These are phyloP conservation scores for Lamprotornis superbus DNA, from an alignment of 2,113 vertebrate genomes.

Conservation along the genomic window DNA sequence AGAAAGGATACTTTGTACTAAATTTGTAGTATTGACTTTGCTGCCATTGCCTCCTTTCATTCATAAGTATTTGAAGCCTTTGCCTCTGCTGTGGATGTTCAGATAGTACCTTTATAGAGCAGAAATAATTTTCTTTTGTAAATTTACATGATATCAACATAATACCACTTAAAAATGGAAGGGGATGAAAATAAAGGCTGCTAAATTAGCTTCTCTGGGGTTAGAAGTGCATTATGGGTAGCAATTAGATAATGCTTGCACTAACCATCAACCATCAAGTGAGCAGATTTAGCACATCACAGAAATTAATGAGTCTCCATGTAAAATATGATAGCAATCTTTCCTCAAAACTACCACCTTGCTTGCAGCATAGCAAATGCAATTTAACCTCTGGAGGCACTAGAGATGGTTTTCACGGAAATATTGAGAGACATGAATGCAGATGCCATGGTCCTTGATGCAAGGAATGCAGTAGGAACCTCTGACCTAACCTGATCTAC, in stretches of 20 bases:
- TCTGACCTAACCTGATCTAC: not conserved
- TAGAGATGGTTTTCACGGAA: not conserved
- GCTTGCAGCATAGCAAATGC: not conserved
- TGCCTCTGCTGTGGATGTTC: not conserved
- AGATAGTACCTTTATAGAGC: not conserved
- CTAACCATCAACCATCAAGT: not conserved
- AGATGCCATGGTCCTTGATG: not conserved
- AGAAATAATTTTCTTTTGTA: conserved; percentile 22
- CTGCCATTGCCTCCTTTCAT: not conserved
- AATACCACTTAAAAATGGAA: conserved; percentile 26
- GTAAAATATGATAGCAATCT: conserved; percentile 17
- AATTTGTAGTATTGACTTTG: not conserved
- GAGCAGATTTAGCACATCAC: conserved; percentile 33
- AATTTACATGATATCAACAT: conserved; percentile 31
- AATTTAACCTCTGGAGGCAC: not conserved
- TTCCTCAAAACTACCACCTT: not conserved
- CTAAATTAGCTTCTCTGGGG: conserved; percentile 24
- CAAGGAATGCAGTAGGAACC: not conserved
- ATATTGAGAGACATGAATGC: not conserved
- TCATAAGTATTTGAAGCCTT: not conserved
- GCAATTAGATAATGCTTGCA: conserved; percentile 49
- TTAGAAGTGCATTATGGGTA: conserved; percentile 60
- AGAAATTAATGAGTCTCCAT: conserved; percentile 32
- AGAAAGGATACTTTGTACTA: not conserved
- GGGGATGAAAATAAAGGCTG: not conserved